Conservation (phyloP, 1,140 invertebrate species). For the Drosophila equinoxialis region DNA sequence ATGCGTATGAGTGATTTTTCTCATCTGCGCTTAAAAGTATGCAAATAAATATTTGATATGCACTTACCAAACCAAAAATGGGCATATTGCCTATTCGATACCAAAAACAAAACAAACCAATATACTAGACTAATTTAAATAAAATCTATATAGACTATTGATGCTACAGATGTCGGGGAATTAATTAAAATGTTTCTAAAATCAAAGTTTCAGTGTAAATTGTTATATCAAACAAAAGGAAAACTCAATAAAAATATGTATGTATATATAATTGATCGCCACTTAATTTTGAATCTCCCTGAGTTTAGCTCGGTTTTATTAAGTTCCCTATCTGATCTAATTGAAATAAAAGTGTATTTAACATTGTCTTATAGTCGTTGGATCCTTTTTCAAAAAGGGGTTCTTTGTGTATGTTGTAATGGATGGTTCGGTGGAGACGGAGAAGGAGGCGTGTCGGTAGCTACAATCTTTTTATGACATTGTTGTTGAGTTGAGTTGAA, state of each 20-base stretch:
- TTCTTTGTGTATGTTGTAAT: not conserved
- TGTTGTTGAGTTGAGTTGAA: slow-evolving; percentile 42
- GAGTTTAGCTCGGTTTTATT: too few species aligned
- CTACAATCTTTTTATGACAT: slow-evolving; percentile 62
- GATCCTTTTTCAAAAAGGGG: not conserved
- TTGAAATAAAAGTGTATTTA: not conserved
- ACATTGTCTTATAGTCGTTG: not conserved
- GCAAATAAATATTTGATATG: slow-evolving; percentile 58
- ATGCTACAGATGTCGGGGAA: too few species aligned
- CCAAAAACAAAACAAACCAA: not conserved
- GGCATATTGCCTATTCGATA: not conserved
- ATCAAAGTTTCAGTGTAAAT: too few species aligned
- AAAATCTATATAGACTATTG: not conserved
- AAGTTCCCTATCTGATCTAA: not conserved
- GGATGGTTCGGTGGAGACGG: not conserved
- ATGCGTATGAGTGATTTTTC: slow-evolving; percentile 79
- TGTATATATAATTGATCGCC: too few species aligned
- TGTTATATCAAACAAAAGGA: too few species aligned
- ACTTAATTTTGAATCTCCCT: too few species aligned
- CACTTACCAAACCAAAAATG: slow-evolving; percentile 3
- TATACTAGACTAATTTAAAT: not conserved
- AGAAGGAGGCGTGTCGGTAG: slow-evolving; percentile 52
- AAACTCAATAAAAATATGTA: too few species aligned
- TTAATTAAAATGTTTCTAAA: too few species aligned
- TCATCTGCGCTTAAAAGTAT: slow-evolving; percentile 76